A percentile compares a stretch with the other conserved stretches of the same genome.
Evolutionary conservation across 2,797 vertebrate species (phyloP).

Genomic region (Trachurus trachurus): DNA sequence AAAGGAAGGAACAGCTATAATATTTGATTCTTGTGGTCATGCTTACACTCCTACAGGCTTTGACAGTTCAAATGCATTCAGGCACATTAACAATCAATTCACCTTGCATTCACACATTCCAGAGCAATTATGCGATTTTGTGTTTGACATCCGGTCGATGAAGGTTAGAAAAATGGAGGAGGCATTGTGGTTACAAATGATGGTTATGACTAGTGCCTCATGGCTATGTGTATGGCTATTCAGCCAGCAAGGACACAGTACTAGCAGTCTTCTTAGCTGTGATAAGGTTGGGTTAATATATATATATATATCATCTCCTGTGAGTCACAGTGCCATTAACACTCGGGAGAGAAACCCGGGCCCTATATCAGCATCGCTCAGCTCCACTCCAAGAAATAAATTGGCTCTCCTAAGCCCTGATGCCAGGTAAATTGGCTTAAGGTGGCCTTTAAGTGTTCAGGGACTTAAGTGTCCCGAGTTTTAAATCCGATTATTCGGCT

Average conservation of each 20-base stretch:
- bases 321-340: conserved; percentile 77
- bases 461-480: conserved; percentile 81
- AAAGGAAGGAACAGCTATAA: conserved; percentile 76
- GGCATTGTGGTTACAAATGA: conserved; percentile 51
- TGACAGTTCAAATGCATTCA: conserved; percentile 38
- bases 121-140: conserved; percentile 38
- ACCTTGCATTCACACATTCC: conserved; percentile 45
- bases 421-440: conserved; percentile 88
- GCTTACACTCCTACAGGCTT: conserved; percentile 19
- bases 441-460: conserved; percentile 83
- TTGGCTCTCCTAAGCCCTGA: conserved; percentile 80
- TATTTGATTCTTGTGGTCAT: conserved; percentile 63
- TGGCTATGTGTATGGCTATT: conserved; percentile 47
- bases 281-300: conserved; percentile 67
- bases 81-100: conserved; percentile 53
- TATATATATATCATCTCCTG: conserved; percentile 68
- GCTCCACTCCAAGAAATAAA: conserved; percentile 82
- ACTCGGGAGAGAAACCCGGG: conserved; percentile 64
- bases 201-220: conserved; percentile 42
- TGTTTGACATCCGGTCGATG: conserved; percentile 43
- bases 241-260: conserved; percentile 63
- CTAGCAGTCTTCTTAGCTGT: conserved; percentile 46
- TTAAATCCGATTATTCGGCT: conserved; percentile 85
- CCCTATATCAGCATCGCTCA: conserved; percentile 71
- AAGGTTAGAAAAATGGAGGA: conserved; percentile 50